Evolutionary conservation across 2,113 vertebrate genomes (phyloP).

Genomic region (Columbina picui): DNA sequence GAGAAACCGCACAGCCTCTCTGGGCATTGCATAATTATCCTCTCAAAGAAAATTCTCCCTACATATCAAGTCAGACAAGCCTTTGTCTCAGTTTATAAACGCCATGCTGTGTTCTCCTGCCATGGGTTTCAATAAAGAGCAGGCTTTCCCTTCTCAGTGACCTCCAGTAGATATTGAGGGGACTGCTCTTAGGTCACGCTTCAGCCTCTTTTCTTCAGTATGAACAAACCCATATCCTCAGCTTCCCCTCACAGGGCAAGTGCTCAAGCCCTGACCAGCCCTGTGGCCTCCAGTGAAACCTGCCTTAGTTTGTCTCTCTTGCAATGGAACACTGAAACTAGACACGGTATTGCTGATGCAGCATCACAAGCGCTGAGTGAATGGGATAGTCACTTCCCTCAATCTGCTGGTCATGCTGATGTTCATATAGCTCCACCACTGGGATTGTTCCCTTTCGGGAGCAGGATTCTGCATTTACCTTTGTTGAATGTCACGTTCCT

Average conservation of each 20-base stretch:
- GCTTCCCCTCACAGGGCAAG: neutral
- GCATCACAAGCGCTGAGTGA: neutral
- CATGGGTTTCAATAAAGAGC: neutral
- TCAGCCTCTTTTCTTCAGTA: neutral
- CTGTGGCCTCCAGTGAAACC: neutral
- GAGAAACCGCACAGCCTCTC: neutral
- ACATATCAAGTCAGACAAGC: fast-evolving
- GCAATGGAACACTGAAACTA: neutral
- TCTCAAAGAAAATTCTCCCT: neutral
- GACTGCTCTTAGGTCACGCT: neutral
- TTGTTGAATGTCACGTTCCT: neutral
- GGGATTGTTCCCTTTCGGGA: neutral
- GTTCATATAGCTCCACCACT: neutral
- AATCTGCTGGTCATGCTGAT: neutral
- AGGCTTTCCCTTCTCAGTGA: neutral
- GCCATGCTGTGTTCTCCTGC: neutral
- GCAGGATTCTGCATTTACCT: neutral
- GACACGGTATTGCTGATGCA: fast-evolving
- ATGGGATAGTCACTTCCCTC: neutral
- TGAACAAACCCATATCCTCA: neutral
- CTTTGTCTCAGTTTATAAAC: neutral
- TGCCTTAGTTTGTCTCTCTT: neutral
- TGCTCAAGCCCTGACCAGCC: neutral
- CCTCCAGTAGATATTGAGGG: neutral
- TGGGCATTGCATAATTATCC: neutral